Evolutionary conservation across 92 coral and sea anemone genomes (phyloP), one percentile per base, ranked within the genome.

Genomic region (Pocillopora meandrina): DNA sequence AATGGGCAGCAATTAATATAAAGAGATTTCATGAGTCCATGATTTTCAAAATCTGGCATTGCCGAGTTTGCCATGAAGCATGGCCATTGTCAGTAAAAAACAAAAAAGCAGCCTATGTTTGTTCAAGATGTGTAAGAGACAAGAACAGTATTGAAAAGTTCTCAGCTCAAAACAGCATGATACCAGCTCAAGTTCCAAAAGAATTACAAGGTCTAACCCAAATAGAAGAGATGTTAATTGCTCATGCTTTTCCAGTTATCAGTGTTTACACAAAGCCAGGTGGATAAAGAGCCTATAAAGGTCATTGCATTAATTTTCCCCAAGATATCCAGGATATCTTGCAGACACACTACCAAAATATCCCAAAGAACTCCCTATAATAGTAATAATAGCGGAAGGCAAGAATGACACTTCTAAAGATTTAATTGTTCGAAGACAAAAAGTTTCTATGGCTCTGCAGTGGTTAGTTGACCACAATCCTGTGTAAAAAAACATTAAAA

Each of bases 211-310:
- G 78, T 82, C 69, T 93, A 13, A 90, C 96, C 61, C 96, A 90
- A 86, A 72, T 92, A 71, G 96, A 93, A 72, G 92, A 93, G 81
- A 88, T 92, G 96, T 76, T 92, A 16, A 92, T 92, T 78, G 93
- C 96, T 6, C 86, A 93, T 63, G 91, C 78, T 70, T 91, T 92
- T 73, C 96, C 93, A 63, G 88, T 91, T 49, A 89, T 91, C 64
- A 64, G 78, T 84, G 94, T 89, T 91, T 91, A 86, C 80, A 87
- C 90, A 82, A 92, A 89, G 61, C 92, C 95, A 78, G 92, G 92
- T 80, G 92, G 92, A 61, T 91, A 90, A 90, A 90, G 62, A 71
- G 93, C 91, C 73, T 90, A 90, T 71, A 85, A 86, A 85, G 92
- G 92, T 63, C 93, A 90, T 52, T 84, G 91, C 74, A 81, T 91